phyloP scores from a whole-genome alignment of 2,113 vertebrate genomes.

The Circaetus gallicus region DNA sequence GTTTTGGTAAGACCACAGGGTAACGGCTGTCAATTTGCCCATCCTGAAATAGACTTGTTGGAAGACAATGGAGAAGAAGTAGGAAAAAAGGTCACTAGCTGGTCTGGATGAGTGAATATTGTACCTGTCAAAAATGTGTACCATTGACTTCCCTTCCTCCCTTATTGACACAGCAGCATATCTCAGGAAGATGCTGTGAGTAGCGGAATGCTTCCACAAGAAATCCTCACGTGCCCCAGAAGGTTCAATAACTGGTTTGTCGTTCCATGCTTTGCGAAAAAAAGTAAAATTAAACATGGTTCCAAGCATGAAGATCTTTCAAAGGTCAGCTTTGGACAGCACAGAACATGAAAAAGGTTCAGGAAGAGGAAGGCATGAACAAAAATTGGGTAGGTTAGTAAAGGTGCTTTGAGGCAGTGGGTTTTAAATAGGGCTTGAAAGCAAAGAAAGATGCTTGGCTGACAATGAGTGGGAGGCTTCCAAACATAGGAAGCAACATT shows the following conservation, averaged over 20 bases:
- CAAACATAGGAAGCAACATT: neutral
- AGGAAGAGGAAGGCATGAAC: neutral
- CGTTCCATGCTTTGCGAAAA: neutral
- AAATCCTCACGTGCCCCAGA: neutral
- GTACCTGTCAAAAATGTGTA: neutral
- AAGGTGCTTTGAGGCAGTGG: neutral
- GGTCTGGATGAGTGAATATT: neutral
- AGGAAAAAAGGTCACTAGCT: neutral
- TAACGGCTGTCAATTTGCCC: neutral
- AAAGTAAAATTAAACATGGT: neutral
- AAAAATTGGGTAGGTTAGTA: neutral
- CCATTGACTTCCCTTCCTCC: neutral
- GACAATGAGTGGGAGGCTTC: neutral
- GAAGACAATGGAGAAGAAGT: neutral
- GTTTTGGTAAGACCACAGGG: neutral
- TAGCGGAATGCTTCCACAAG: neutral
- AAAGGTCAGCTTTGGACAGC: neutral
- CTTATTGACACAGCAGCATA: neutral
- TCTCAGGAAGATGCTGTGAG: neutral
- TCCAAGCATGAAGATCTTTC: neutral
- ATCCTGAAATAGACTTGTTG: neutral
- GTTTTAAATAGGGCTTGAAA: neutral
- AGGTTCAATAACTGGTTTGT: neutral
- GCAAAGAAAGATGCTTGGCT: neutral
- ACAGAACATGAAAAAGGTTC: neutral